Evolutionary conservation across 2,888 invertebrate species (phyloP), one percentile per base, ranked within the genome.

Genomic region (Cryptocephalus moraei): DNA sequence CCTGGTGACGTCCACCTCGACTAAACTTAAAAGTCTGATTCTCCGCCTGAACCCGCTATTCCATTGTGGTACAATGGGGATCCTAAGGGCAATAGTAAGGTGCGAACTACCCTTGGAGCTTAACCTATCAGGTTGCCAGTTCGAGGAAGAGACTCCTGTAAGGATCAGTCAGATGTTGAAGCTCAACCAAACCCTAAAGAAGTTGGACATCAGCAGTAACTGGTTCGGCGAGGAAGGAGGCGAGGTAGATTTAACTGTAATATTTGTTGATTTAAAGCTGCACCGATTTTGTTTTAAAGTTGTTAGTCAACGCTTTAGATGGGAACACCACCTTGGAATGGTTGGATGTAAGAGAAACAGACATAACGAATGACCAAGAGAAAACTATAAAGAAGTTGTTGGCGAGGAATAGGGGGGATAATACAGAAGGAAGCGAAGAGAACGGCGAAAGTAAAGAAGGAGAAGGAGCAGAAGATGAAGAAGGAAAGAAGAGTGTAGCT

Each of bases 41-140:
- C 69, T 83, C 51, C 75, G 78, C 53, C 62, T 82, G 48, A 84
- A 84, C 60, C 79, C 79, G 8, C 70, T 84, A 66, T 73, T 75
- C 2, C 70, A 78, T 39, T 71, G 74, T 9, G 82, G 82, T 43
- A 76, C 76, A 1, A 75, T 77, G 50, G 78, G 73, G 56, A 74
- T 81, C 49, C 74, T 79, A 31, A 74, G 78, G 33, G 76, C 77
- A 1, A 69, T 80, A 48, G 77, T 79, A 8, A 72, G 79, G 22
- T 75, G 74, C 42, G 70, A 71, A 45, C 76, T 75, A 58, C 76
- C 77, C 10, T 72, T 72, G 56, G 76, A 76, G 39, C 62, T 81
- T 46, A 76, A 74, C 39, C 66, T 81, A 12, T 75, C 77, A 54
- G 76, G 75, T 10, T 78, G 78, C 56, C 72, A 74, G 13, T 75